These are phyloP conservation scores for Baryphthengus martii DNA, from an alignment of 2,113 vertebrate genomes.

Conservation along the genomic window DNA sequence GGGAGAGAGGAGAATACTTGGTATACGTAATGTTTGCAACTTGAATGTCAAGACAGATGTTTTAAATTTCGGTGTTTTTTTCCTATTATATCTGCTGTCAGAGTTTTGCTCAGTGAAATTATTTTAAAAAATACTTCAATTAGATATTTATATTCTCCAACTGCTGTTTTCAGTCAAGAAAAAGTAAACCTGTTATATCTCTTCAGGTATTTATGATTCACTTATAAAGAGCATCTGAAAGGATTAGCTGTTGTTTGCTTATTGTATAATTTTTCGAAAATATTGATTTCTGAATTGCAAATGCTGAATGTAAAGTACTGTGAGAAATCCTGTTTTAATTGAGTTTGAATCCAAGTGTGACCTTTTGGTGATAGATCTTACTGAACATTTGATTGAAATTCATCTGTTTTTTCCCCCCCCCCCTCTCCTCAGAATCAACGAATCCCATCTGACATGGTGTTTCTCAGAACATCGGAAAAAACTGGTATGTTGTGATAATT, in stretches of 20 bases:
- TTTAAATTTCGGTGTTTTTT: background rate
- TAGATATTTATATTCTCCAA: background rate
- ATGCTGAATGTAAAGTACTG: conserved; percentile 54
- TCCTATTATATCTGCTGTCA: background rate
- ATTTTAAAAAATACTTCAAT: background rate
- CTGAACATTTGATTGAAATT: conserved; percentile 48
- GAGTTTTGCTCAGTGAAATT: background rate
- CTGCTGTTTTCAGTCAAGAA: background rate
- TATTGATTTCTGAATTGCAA: conserved; percentile 63
- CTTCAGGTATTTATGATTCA: background rate
- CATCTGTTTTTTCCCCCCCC: background rate
- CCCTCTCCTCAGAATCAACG: conserved; percentile 74
- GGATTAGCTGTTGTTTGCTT: conserved; percentile 51
- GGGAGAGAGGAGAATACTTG: background rate
- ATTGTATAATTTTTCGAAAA: conserved; percentile 63
- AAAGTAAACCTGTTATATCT: background rate
- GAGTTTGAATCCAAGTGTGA: conserved; percentile 59
- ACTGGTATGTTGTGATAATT: conserved; percentile 70
- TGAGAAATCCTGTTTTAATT: conserved; percentile 66
- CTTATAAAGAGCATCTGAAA: background rate
- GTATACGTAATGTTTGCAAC: background rate
- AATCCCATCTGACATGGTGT: conserved; percentile 84
- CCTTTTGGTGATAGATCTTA: conserved; percentile 56
- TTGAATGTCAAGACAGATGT: background rate
- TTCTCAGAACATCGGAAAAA: conserved; percentile 83